Conservation (phyloP, 2,888 invertebrate genomes). For the Halictus ligatus region DNA sequence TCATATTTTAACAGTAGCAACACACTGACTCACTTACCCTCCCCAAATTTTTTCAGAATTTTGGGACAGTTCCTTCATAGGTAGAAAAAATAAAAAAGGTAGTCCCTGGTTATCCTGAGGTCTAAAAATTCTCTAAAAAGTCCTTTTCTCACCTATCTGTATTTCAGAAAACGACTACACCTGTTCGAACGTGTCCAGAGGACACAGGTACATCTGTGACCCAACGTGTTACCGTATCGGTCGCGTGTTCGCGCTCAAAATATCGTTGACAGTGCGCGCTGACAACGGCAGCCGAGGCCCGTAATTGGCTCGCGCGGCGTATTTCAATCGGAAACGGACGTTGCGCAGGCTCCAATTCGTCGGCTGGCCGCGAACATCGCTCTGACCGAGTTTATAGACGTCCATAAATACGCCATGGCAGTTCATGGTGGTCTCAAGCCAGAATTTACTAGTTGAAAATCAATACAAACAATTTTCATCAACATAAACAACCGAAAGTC, state of each 20-base stretch:
- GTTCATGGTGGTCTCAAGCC: neutral
- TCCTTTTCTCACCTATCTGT: neutral
- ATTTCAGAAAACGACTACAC: neutral
- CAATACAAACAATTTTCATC: no score
- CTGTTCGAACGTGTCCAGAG: neutral
- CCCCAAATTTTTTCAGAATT: neutral
- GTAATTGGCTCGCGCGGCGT: slow-evolving; percentile 29
- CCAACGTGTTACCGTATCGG: neutral
- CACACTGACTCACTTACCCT: neutral
- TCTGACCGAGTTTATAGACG: slow-evolving; percentile 12
- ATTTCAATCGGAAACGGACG: slow-evolving; percentile 23
- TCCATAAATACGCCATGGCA: slow-evolving; percentile 26
- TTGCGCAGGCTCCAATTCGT: slow-evolving; percentile 17
- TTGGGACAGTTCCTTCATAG: neutral
- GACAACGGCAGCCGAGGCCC: slow-evolving; percentile 11
- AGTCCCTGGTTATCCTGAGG: no score
- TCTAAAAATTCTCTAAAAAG: neutral
- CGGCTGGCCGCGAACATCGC: neutral
- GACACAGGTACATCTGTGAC: neutral
- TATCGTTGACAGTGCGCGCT: neutral
- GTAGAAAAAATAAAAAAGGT: neutral
- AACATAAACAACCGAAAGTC: neutral
- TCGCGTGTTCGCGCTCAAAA: slow-evolving; percentile 9
- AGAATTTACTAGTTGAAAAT: slow-evolving; percentile 1
- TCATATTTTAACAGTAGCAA: neutral